Evolutionary conservation across 2,888 invertebrate species (phyloP).

Genomic region (Epistrophella euchroma): DNA sequence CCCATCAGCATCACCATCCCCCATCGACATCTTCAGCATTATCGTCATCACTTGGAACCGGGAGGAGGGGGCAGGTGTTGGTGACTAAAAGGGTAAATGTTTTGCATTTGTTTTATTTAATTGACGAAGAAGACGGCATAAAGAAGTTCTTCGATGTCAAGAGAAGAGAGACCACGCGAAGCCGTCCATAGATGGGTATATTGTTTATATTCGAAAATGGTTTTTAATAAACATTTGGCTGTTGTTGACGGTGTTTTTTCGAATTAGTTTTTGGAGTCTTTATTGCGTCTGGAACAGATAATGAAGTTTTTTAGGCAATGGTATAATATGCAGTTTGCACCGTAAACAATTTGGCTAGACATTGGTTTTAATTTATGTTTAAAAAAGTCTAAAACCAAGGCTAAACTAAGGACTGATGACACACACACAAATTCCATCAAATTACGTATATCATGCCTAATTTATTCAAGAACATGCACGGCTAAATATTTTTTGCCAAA

Average conservation of each 20-base stretch:
- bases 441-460: not conserved
- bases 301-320: not conserved
- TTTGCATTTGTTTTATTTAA: constrained; percentile 74
- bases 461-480: not conserved
- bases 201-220: constrained; percentile 63
- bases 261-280: constrained; percentile 24
- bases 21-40: constrained; percentile 10
- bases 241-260: constrained; percentile 34
- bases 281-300: constrained; percentile 46
- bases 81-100: constrained; percentile 52
- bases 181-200: constrained; percentile 41
- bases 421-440: not conserved
- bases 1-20: constrained; percentile 38
- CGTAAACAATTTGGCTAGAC: constrained; percentile 23
- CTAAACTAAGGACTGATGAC: not conserved
- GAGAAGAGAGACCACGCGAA: constrained; percentile 36
- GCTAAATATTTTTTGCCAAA: too few species aligned
- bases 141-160: constrained; percentile 63
- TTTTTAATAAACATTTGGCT: constrained; percentile 65
- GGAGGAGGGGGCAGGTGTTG: not conserved
- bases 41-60: not conserved
- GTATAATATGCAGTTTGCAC: constrained; percentile 28
- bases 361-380: not conserved
- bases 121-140: constrained; percentile 68
- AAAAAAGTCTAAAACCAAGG: not conserved